Conservation (phyloP, 1,140 invertebrate genomes). For the Nasonia vitripennis region DNA sequence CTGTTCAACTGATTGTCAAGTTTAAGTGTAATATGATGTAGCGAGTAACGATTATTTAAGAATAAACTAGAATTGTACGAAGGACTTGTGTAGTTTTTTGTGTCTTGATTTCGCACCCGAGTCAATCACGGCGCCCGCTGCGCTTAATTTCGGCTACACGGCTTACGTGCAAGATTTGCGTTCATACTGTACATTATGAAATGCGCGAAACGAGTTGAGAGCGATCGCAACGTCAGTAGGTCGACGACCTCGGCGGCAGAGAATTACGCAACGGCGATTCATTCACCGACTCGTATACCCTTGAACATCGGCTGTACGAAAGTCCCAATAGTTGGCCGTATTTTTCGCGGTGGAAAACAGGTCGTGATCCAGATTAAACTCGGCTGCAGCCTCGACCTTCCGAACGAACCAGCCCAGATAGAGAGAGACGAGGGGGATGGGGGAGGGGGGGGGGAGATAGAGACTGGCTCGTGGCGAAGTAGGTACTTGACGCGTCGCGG, state of each 20-base stretch:
- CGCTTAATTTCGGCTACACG: no score
- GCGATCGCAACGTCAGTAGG: background rate
- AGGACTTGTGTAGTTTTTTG: background rate
- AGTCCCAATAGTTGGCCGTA: background rate
- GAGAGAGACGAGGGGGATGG: background rate
- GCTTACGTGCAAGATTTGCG: no score
- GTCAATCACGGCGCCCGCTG: no score
- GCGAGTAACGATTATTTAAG: background rate
- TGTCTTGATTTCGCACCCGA: background rate
- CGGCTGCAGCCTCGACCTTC: background rate
- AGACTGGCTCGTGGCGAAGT: background rate
- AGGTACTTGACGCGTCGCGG: background rate
- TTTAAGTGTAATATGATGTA: background rate
- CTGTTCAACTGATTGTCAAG: background rate
- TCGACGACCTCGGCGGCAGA: background rate
- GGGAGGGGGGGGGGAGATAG: no score
- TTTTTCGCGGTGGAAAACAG: background rate
- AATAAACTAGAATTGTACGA: background rate
- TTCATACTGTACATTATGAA: no score
- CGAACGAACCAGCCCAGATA: background rate
- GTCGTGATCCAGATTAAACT: background rate
- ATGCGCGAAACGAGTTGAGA: no score
- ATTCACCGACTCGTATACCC: no score
- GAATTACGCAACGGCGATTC: background rate
- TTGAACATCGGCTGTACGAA: background rate